Percentiles rank a stretch among this genome's conserved stretches.
phyloP scores from a whole-genome alignment of 1,140 invertebrate genomes.

The Lordiphosa mommai region DNA sequence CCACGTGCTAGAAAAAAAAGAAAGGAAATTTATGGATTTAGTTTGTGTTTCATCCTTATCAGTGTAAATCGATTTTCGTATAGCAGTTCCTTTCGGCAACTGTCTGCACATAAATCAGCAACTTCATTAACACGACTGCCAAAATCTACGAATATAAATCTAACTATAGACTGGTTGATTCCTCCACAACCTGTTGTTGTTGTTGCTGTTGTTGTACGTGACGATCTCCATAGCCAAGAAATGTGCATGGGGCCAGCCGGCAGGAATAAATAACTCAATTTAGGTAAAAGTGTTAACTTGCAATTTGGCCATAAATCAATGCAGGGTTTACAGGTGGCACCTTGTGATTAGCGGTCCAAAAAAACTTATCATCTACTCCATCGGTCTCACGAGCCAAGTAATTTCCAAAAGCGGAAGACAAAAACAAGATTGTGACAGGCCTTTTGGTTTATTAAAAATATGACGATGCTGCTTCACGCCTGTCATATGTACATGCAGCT shows the following conservation, averaged over 20 bases:
- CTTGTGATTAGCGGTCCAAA: constrained; percentile 57
- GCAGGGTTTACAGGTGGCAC: constrained; percentile 30
- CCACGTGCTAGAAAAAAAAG: no score
- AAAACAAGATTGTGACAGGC: constrained; percentile 45
- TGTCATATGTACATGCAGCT: constrained; percentile 27
- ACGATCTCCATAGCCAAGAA: constrained; percentile 21
- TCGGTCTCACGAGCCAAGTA: not conserved
- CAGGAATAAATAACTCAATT: constrained; percentile 69
- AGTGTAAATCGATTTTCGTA: constrained; percentile 42
- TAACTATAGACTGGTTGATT: constrained; percentile 17
- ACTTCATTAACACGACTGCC: constrained; percentile 69
- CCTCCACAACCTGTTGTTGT: not conserved
- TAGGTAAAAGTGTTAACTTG: constrained; percentile 71
- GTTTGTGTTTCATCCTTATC: no score
- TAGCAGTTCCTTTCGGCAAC: constrained; percentile 20
- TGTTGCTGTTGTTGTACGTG: constrained; percentile 36
- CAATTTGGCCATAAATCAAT: constrained; percentile 70
- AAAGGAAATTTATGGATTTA: no score
- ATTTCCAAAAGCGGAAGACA: constrained; percentile 48
- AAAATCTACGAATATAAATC: constrained; percentile 68
- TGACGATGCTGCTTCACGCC: constrained; percentile 46
- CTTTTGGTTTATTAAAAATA: constrained; percentile 42
- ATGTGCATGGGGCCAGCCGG: constrained; percentile 20
- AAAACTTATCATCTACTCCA: not conserved
- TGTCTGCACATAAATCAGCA: constrained; percentile 57